Conservation (phyloP, 2,113 vertebrate species). For the Maccullochella peelii region DNA sequence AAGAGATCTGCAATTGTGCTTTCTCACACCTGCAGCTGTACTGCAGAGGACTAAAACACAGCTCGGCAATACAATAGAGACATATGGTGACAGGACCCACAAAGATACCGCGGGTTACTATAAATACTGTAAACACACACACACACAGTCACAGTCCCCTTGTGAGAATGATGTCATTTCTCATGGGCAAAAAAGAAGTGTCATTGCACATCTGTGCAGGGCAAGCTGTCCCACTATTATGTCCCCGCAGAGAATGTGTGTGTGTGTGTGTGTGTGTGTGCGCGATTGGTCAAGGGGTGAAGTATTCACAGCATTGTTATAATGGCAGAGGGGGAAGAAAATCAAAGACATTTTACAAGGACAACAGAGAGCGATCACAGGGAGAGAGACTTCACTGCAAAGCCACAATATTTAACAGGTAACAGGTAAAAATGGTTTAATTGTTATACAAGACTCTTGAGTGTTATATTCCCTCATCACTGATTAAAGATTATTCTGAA, state of each 20-base stretch:
- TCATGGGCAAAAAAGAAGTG: not conserved
- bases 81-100: conserved; percentile 16
- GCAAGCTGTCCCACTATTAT: conserved; percentile 31
- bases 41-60: conserved; percentile 11
- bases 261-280: conserved; percentile 18
- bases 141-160: not conserved
- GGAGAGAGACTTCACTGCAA: not conserved
- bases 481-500: not conserved
- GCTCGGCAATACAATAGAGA: conserved; percentile 28
- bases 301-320: conserved; percentile 9
- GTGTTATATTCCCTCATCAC: not conserved
- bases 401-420: too few species aligned
- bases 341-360: conserved; percentile 4
- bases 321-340: not conserved
- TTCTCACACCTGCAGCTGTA: not conserved
- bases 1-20: not conserved
- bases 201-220: conserved; percentile 42
- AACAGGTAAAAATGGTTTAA: not conserved
- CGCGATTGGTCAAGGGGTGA: not conserved
- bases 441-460: not conserved
- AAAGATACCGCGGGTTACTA: not conserved
- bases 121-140: conserved; percentile 32
- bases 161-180: conserved; percentile 24
- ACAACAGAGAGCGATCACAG: not conserved
- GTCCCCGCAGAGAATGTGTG: conserved; percentile 3